These are phyloP conservation scores for Mesitornis unicolor DNA, from an alignment of 2,113 vertebrate genomes.

Conservation along the genomic window DNA sequence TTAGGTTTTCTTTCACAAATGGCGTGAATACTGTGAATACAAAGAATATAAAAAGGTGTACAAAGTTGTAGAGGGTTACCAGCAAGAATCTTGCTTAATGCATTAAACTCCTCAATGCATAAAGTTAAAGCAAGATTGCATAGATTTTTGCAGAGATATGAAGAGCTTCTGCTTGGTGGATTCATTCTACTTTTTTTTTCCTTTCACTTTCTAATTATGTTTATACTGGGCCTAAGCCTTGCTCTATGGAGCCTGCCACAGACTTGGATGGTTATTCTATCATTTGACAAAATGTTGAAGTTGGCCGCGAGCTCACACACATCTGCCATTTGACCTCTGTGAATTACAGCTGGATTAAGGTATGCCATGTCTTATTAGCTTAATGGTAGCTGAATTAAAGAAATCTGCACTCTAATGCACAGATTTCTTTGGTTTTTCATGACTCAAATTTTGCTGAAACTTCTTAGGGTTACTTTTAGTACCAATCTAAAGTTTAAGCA, in stretches of 20 bases:
- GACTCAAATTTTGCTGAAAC: background rate
- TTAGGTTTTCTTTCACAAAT: background rate
- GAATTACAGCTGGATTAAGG: constrained; percentile 21
- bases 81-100: background rate
- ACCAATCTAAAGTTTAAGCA: background rate
- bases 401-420: background rate
- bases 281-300: background rate
- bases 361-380: constrained; percentile 15
- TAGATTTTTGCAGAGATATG: background rate
- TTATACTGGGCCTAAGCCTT: constrained; percentile 9
- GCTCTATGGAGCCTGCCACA: background rate
- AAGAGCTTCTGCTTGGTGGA: background rate
- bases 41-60: background rate
- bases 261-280: background rate
- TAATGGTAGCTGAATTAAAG: background rate
- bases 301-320: fast-evolving
- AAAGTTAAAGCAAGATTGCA: background rate
- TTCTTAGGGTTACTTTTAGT: background rate
- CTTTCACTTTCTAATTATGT: constrained; percentile 2
- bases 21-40: background rate
- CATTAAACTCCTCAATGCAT: background rate
- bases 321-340: background rate
- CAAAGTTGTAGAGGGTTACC: background rate
- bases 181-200: background rate
- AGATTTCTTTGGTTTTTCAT: background rate